Conservation (phyloP, 2,888 invertebrate species). For the Oligia strigilis region DNA sequence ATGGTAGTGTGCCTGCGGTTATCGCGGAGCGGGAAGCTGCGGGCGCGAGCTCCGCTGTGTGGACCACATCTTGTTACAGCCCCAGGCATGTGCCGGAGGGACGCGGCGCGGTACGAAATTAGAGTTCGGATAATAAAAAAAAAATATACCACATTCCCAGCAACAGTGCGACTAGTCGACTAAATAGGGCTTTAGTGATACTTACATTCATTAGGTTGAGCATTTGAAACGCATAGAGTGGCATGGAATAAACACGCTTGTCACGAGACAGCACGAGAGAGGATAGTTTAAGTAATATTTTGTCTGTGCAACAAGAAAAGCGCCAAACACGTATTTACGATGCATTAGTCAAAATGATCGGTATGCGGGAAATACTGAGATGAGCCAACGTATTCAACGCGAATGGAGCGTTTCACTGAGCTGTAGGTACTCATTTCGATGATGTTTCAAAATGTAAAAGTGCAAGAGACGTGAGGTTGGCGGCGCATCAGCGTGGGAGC, state of each 20-base stretch:
- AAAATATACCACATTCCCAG: slow-evolving; percentile 1
- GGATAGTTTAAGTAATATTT: neutral
- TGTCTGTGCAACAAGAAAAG: neutral
- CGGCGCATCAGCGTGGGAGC: slow-evolving; percentile 69
- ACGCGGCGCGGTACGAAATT: slow-evolving; percentile 47
- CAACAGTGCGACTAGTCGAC: neutral
- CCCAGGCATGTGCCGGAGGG: slow-evolving; percentile 48
- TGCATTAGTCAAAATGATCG: slow-evolving; percentile 29
- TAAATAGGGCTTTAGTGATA: neutral
- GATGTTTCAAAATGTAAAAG: slow-evolving; percentile 68
- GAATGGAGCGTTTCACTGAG: slow-evolving; percentile 33
- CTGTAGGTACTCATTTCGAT: slow-evolving; percentile 53
- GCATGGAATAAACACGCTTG: neutral
- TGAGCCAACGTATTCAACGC: slow-evolving; percentile 23
- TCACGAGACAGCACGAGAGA: neutral
- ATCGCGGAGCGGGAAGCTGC: slow-evolving; percentile 40
- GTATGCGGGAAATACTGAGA: slow-evolving; percentile 18
- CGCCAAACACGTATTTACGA: slow-evolving; percentile 13
- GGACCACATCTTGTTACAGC: slow-evolving; percentile 49
- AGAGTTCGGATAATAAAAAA: slow-evolving; percentile 38
- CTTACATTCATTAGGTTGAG: neutral
- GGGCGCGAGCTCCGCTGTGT: slow-evolving; percentile 49
- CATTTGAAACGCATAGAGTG: slow-evolving; percentile 6
- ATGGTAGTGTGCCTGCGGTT: slow-evolving; percentile 44
- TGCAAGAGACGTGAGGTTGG: slow-evolving; percentile 62